Evolutionary conservation across 92 coral and sea anemone genomes (phyloP).

Genomic region (Anthopleura xanthogrammica): DNA sequence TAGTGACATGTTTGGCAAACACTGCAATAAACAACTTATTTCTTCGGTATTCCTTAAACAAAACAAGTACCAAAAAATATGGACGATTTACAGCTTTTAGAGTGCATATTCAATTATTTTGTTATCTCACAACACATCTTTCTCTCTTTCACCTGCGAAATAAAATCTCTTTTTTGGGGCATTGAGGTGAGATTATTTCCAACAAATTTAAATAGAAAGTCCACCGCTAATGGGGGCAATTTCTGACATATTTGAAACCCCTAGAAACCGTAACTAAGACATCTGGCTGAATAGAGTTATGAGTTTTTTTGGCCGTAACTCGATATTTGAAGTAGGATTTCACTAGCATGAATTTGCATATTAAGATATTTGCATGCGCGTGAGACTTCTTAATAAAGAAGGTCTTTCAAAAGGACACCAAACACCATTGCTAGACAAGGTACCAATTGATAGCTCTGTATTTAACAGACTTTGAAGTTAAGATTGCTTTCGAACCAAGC

Average conservation of each 20-base stretch:
- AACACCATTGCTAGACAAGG: background rate
- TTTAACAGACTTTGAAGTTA: background rate
- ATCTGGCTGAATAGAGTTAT: background rate
- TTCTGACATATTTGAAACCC: background rate
- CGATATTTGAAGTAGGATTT: conserved; percentile 1
- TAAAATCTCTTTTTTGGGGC: background rate
- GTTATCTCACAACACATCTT: background rate
- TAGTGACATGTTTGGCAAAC: background rate
- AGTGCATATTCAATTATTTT: background rate
- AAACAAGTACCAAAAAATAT: background rate
- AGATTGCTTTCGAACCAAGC: background rate
- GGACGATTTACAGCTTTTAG: background rate
- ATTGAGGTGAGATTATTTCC: background rate
- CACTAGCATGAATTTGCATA: background rate
- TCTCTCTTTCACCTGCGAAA: background rate
- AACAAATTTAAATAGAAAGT: background rate
- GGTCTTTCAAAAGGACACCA: background rate
- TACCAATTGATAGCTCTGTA: background rate
- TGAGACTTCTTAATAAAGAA: conserved; percentile 4
- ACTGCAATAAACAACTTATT: background rate
- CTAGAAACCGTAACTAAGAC: background rate
- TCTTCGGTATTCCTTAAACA: background rate
- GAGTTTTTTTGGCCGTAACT: background rate
- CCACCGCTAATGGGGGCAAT: background rate
- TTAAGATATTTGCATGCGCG: background rate